Evolutionary conservation across 2,113 vertebrate species (phyloP).

Genomic region (Sarotherodon lohbergeri): DNA sequence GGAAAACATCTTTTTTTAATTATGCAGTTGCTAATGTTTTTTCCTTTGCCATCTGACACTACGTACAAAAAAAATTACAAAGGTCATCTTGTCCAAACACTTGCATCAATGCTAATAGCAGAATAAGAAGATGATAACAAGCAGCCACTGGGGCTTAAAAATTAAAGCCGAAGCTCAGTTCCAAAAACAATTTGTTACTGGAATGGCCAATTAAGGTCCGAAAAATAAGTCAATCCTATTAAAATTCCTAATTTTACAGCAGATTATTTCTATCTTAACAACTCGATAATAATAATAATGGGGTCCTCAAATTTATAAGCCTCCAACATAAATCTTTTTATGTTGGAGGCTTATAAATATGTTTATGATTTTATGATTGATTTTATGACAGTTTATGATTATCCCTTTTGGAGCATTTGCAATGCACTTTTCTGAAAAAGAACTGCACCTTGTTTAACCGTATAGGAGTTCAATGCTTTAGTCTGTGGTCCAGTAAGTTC

Average conservation of each 20-base stretch:
- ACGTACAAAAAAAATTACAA: not conserved
- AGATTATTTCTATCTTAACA: not conserved
- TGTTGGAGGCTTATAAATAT: not conserved
- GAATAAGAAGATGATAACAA: not conserved
- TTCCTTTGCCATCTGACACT: not conserved
- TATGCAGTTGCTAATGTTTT: not conserved
- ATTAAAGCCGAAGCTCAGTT: not conserved
- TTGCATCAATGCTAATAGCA: not conserved
- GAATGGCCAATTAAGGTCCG: accelerated
- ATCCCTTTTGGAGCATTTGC: not conserved
- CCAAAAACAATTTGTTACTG: not conserved
- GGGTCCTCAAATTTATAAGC: not conserved
- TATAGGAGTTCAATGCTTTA: not conserved
- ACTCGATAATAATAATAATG: not conserved
- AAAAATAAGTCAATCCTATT: not conserved
- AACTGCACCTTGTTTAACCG: not conserved
- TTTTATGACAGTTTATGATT: not conserved
- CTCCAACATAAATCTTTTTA: not conserved
- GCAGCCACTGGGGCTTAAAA: not conserved
- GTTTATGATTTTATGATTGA: not conserved
- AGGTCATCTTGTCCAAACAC: not conserved
- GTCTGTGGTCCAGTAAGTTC: not conserved
- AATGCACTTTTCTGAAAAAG: not conserved
- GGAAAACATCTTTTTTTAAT: not conserved
- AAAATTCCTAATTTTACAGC: not conserved